phyloP scores from a whole-genome alignment of 2,113 vertebrate genomes.

The Oceanites oceanicus region DNA sequence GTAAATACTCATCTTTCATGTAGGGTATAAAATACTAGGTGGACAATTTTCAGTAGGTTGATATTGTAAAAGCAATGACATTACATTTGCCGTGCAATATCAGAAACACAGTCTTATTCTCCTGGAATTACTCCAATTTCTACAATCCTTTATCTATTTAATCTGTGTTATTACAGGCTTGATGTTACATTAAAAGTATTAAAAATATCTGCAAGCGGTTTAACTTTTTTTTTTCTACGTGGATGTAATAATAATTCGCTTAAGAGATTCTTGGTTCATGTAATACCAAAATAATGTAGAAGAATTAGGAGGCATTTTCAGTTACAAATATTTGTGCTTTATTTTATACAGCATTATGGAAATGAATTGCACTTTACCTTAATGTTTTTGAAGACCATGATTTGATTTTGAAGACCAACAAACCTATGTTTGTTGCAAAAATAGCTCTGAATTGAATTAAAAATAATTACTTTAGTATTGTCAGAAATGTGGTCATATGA shows the following conservation, averaged over 20 bases:
- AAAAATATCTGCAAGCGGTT: conserved; percentile 22
- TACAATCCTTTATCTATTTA: conserved; percentile 29
- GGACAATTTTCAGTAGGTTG: neutral
- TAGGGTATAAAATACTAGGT: neutral
- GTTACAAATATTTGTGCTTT: neutral
- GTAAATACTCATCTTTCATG: neutral
- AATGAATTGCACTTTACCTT: conserved; percentile 8
- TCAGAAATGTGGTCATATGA: neutral
- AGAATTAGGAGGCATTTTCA: neutral
- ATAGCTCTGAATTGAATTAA: conserved; percentile 21
- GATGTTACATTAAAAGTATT: conserved; percentile 55
- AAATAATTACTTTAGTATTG: neutral
- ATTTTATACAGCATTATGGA: neutral
- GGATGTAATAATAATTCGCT: neutral
- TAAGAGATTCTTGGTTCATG: neutral
- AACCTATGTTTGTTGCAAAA: conserved; percentile 16
- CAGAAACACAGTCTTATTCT: neutral
- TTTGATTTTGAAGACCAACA: neutral
- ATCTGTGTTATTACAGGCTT: conserved; percentile 36
- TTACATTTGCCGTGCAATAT: neutral
- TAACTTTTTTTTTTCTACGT: neutral
- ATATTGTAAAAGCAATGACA: conserved; percentile 11
- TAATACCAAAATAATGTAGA: neutral
- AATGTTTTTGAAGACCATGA: neutral
- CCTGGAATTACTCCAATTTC: neutral